phyloP scores from a whole-genome alignment of 2,888 invertebrate species.

The Nephrotoma flavescens region DNA sequence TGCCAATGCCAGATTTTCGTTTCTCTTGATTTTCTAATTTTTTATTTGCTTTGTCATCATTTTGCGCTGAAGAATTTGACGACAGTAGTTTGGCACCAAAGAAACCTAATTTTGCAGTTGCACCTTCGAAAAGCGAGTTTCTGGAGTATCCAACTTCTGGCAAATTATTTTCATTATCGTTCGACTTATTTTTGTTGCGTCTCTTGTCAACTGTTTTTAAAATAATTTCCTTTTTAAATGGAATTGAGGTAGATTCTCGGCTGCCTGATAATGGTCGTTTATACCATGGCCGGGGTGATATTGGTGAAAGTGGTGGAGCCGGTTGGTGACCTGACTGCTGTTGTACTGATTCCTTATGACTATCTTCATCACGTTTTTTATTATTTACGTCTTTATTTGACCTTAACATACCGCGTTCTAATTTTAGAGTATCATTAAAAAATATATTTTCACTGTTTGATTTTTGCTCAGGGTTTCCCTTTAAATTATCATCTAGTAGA shows the following conservation, averaged over 20 bases:
- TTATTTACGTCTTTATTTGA: constrained; percentile 1
- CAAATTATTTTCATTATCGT: constrained; percentile 26
- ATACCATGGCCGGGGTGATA: constrained; percentile 50
- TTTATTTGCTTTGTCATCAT: constrained; percentile 11
- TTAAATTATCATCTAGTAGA: constrained; percentile 17
- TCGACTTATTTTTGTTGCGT: constrained; percentile 28
- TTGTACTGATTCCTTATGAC: background rate
- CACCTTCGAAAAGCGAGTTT: constrained; percentile 33
- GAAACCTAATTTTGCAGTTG: constrained; percentile 12
- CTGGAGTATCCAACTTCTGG: constrained; percentile 41
- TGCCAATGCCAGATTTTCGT: constrained; percentile 41
- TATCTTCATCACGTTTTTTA: constrained; percentile 9
- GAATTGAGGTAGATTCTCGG: constrained; percentile 17
- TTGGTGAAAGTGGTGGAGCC: constrained; percentile 25
- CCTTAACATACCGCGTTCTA: constrained; percentile 10
- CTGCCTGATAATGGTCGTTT: constrained; percentile 34
- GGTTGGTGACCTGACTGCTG: constrained; percentile 8
- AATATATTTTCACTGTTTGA: background rate
- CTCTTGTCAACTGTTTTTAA: constrained; percentile 19
- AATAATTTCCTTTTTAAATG: constrained; percentile 16
- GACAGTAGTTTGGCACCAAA: constrained; percentile 9
- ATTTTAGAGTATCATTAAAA: constrained; percentile 7
- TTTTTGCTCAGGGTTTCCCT: constrained; percentile 10
- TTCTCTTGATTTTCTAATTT: constrained; percentile 29
- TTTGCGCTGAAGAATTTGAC: constrained; percentile 12